Conservation (phyloP, 2,888 invertebrate species). For the Hypercompe scribonia region DNA sequence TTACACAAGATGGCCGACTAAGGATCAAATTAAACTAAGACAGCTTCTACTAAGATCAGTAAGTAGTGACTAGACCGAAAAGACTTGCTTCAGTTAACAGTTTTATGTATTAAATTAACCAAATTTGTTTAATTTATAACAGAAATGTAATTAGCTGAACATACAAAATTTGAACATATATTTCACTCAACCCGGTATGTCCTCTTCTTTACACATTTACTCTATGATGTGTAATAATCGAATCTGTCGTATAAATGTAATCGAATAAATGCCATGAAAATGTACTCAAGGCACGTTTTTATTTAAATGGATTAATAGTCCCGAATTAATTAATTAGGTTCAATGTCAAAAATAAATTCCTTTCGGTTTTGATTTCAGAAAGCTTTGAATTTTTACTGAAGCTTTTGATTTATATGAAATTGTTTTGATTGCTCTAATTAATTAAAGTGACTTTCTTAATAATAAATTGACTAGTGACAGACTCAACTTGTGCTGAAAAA, state of each 20-base stretch:
- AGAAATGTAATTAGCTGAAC: neutral
- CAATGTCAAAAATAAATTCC: conserved; percentile 20
- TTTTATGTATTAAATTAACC: neutral
- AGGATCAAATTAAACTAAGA: neutral
- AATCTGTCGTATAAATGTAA: conserved; percentile 54
- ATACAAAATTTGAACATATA: neutral
- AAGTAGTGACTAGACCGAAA: neutral
- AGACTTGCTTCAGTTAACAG: neutral
- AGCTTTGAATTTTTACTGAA: no score
- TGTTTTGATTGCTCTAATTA: neutral
- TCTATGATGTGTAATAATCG: conserved; percentile 54
- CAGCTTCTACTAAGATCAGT: neutral
- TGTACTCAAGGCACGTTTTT: conserved; percentile 28
- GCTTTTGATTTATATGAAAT: neutral
- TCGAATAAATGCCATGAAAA: conserved; percentile 34
- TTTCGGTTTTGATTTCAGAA: conserved; percentile 3
- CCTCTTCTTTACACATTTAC: conserved; percentile 17
- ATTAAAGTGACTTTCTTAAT: neutral
- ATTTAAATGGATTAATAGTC: conserved; percentile 28
- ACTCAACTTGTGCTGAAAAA: neutral
- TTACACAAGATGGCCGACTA: neutral
- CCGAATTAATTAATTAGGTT: conserved; percentile 29
- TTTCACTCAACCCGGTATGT: neutral
- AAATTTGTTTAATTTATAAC: neutral
- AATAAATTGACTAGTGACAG: neutral